Percentiles rank a stretch among this genome's conserved stretches.
Conservation (phyloP, 2,113 vertebrate genomes). For the Pygathrix nemaeus region DNA sequence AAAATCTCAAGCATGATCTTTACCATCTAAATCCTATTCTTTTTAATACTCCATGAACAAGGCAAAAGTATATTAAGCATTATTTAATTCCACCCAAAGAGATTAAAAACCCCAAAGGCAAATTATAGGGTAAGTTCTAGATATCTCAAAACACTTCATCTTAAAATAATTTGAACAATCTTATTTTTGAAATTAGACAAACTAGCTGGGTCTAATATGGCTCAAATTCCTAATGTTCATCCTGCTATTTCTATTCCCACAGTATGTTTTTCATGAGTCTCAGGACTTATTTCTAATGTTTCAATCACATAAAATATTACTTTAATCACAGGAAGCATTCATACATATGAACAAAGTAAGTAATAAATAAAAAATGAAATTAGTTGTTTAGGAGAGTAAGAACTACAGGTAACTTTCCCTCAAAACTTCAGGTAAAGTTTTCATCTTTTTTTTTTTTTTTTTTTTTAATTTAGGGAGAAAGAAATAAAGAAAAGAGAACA, state of each 20-base stretch:
- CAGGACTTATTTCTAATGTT: background rate
- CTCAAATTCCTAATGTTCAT: background rate
- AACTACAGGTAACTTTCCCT: background rate
- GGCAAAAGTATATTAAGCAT: background rate
- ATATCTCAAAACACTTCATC: background rate
- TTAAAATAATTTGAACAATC: background rate
- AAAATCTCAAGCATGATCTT: background rate
- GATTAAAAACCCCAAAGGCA: background rate
- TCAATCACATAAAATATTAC: background rate
- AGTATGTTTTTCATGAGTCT: background rate
- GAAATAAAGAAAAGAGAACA: background rate
- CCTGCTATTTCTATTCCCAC: background rate
- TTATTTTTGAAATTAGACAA: constrained; percentile 1
- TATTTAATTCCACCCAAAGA: background rate
- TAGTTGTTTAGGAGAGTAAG: background rate
- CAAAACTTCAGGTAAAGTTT: background rate
- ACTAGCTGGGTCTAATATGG: background rate
- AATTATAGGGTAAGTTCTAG: background rate
- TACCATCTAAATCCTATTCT: background rate
- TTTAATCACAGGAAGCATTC: constrained; percentile 12
- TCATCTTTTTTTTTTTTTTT: background rate
- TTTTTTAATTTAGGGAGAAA: constrained; percentile 2
- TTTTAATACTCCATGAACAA: background rate
- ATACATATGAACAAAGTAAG: background rate
- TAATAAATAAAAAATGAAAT: constrained; percentile 25